Conservation (phyloP, 2,888 invertebrate species). For the Euspilapteryx auroguttella region DNA sequence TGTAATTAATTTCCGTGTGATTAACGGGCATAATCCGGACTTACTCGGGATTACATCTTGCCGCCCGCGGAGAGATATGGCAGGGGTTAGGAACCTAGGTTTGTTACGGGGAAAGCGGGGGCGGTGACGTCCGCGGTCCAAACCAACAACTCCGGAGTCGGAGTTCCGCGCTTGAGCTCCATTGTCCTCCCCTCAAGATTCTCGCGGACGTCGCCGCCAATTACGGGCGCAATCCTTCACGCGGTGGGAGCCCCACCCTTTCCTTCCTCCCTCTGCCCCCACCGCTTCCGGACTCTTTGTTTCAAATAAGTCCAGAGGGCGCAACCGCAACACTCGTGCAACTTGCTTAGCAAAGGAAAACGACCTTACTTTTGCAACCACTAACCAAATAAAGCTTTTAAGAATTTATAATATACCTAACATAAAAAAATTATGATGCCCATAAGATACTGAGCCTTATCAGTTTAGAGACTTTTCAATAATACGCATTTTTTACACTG, state of each 20-base stretch:
- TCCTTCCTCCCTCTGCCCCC: conserved; percentile 11
- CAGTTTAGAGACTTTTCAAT: too few species aligned
- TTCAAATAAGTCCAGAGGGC: too few species aligned
- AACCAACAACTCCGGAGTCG: too few species aligned
- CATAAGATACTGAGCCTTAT: too few species aligned
- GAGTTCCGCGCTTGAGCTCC: conserved; percentile 37
- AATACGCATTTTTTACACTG: too few species aligned
- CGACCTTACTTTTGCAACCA: conserved; percentile 48
- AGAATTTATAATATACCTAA: too few species aligned
- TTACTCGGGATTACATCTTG: conserved; percentile 55
- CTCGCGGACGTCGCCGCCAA: conserved; percentile 62
- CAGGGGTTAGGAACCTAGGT: conserved; percentile 20
- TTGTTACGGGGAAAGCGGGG: conserved; percentile 12
- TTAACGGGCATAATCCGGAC: conserved; percentile 58
- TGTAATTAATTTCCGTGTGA: conserved; percentile 60
- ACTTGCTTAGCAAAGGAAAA: conserved; percentile 50
- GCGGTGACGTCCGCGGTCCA: conserved; percentile 3
- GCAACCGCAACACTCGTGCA: conserved; percentile 24
- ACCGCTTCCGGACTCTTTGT: too few species aligned
- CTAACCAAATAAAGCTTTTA: too few species aligned
- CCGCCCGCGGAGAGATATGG: conserved; percentile 50
- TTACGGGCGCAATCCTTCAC: conserved; percentile 62
- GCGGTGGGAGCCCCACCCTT: conserved; percentile 23
- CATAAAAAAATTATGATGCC: too few species aligned
- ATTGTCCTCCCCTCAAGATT: conserved; percentile 60